Evolutionary conservation across 2,888 invertebrate species (phyloP).

Genomic region (Molorchus minor): DNA sequence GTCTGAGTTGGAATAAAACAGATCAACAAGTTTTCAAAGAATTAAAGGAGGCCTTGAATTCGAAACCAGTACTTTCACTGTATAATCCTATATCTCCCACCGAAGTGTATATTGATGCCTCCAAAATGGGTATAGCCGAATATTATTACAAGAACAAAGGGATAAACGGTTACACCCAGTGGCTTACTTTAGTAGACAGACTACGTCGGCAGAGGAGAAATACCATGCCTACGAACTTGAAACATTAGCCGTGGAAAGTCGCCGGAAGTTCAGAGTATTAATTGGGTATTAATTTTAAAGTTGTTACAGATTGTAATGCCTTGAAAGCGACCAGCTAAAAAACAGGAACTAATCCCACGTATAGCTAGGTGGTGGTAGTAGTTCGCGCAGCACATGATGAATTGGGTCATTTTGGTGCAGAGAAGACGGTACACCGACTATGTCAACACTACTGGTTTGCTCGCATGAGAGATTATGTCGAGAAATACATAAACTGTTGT

Average conservation of each 20-base stretch:
- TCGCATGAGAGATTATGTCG: slow-evolving; percentile 54
- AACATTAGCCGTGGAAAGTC: slow-evolving; percentile 50
- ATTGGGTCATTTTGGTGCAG: slow-evolving; percentile 55
- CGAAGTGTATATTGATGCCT: slow-evolving; percentile 48
- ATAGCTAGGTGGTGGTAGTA: slow-evolving; percentile 46
- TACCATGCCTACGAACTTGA: slow-evolving; percentile 56
- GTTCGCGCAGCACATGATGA: slow-evolving; percentile 55
- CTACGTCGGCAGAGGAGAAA: slow-evolving; percentile 48
- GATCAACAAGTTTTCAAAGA: not conserved
- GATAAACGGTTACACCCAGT: slow-evolving; percentile 41
- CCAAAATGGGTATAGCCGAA: slow-evolving; percentile 42
- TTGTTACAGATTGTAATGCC: slow-evolving; percentile 53
- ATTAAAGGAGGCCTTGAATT: slow-evolving; percentile 10
- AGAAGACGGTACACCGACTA: slow-evolving; percentile 52
- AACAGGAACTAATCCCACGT: slow-evolving; percentile 49
- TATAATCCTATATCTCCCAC: slow-evolving; percentile 40
- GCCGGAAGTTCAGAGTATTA: slow-evolving; percentile 53
- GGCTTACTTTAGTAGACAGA: slow-evolving; percentile 51
- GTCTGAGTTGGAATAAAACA: not conserved
- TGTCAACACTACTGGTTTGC: slow-evolving; percentile 59
- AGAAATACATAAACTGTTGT: slow-evolving; percentile 58
- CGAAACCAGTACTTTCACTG: slow-evolving; percentile 35
- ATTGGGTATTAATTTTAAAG: slow-evolving; percentile 45
- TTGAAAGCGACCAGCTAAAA: slow-evolving; percentile 43
- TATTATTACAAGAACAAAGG: slow-evolving; percentile 44